Evolutionary conservation across 1,140 invertebrate genomes (phyloP).

Genomic region (Euwallacea fornicatus): DNA sequence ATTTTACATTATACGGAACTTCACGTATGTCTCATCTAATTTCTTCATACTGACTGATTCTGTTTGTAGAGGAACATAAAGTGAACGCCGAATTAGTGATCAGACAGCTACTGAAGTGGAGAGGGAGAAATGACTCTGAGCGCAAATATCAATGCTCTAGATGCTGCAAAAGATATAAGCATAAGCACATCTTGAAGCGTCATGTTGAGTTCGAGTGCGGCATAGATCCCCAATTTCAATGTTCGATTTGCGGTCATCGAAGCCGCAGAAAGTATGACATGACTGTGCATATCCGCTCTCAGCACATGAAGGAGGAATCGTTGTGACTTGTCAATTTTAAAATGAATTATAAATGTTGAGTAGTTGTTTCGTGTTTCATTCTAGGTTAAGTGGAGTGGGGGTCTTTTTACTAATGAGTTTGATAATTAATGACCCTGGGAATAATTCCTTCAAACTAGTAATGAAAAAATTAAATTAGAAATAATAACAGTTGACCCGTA

Average conservation of each 20-base stretch:
- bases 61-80: slow-evolving; percentile 14
- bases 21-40: too few species aligned
- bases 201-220: slow-evolving; percentile 69
- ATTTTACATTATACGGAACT: not conserved
- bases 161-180: slow-evolving; percentile 68
- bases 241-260: slow-evolving; percentile 50
- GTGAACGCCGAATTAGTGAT: slow-evolving; percentile 21
- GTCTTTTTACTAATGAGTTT: too few species aligned
- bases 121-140: not conserved
- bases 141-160: slow-evolving; percentile 56
- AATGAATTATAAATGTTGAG: too few species aligned
- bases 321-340: too few species aligned
- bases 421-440: too few species aligned
- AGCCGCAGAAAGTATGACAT: slow-evolving; percentile 43
- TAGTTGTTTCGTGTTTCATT: too few species aligned
- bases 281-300: slow-evolving; percentile 39
- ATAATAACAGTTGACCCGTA: not conserved
- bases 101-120: slow-evolving; percentile 1
- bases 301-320: slow-evolving; percentile 29
- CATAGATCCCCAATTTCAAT: slow-evolving; percentile 57
- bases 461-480: too few species aligned
- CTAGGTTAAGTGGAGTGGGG: too few species aligned
- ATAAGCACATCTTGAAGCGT: slow-evolving; percentile 60
- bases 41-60: not conserved
- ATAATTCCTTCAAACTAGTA: too few species aligned